Base-by-base conservation (phyloP, 2,797 vertebrate species). In the Clarias fuscus region DNA sequence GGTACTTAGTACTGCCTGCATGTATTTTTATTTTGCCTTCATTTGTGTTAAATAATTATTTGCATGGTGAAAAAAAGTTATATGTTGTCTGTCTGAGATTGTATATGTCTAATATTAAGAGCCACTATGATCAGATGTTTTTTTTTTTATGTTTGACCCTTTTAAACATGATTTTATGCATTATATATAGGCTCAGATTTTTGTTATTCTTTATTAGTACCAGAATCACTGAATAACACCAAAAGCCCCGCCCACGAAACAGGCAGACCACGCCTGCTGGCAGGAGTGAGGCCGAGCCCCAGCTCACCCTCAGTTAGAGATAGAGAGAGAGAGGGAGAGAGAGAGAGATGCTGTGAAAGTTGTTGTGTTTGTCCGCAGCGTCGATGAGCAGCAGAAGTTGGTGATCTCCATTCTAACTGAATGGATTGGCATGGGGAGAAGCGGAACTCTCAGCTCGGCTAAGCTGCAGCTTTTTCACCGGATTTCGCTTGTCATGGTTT, bases 351-450 rank as follows among this genome's bases (percentile, higher is more conserved):
- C 78, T 65, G 22, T 65, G 24, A 80, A 18, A 40, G n/a, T 82
- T 81, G 79, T 81, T 92, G 91, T 90, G 88, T 94, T 94, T 92
- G 88, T 93, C 93, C 88, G 81, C 92, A 92, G 91, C 91, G 93
- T 92, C 92, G 92, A 93, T 92, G 93, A 94, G 93, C 90, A 95
- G 94, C 90, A 95, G 93, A 94, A 96, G 94, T 92, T 91, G 92
- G 93, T 91, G 91, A 92, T 86, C 93, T 94, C 94, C 94, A 95
- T 94, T 95, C 93, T 92, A 96, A 95, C 93, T 96, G 96, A 93
- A 96, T 96, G 96, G 95, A 94, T 95, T 96, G 96, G 95, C 91
- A 96, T 97, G 96, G 95, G 96, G 95, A 96, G 93, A 95, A 95
- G 96, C 95, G 94, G 95, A 95, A 91, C 94, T 92, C 93, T 94